A percentile compares a stretch with the other conserved stretches of the same genome.
Conservation (phyloP, 2,888 invertebrate species). For the Diachrysia chrysitis region DNA sequence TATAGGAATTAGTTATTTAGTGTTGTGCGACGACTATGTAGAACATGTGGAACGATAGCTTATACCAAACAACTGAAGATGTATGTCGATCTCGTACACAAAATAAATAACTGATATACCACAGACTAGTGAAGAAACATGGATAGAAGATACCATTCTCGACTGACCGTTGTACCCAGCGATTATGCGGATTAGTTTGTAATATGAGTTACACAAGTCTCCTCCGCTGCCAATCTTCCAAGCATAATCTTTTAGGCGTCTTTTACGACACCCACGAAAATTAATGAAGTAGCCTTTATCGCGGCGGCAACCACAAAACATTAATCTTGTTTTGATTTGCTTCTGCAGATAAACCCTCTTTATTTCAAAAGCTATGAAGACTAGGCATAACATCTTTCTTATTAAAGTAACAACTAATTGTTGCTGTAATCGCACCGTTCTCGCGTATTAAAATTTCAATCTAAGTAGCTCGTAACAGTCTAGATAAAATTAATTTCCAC, state of each 20-base stretch:
- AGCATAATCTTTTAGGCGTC: slow-evolving; percentile 41
- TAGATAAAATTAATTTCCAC: slow-evolving; percentile 49
- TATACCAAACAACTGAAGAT: neutral
- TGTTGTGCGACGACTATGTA: neutral
- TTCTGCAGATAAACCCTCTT: slow-evolving; percentile 20
- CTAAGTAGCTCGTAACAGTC: slow-evolving; percentile 29
- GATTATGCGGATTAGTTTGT: slow-evolving; percentile 10
- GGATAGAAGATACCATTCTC: neutral
- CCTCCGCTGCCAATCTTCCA: slow-evolving; percentile 13
- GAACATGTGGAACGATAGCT: neutral
- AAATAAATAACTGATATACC: neutral
- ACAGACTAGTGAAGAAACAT: neutral
- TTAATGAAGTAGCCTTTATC: slow-evolving; percentile 31
- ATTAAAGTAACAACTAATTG: slow-evolving; percentile 24
- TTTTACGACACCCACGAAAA: slow-evolving; percentile 36
- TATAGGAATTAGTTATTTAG: slow-evolving; percentile 4
- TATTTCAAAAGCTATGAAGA: slow-evolving; percentile 12
- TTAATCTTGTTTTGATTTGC: slow-evolving; percentile 38
- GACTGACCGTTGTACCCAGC: neutral
- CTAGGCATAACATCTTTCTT: slow-evolving; percentile 13
- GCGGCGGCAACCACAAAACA: slow-evolving; percentile 12
- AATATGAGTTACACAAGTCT: slow-evolving; percentile 9
- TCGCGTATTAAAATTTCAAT: slow-evolving; percentile 35
- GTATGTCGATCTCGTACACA: neutral
- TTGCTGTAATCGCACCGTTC: slow-evolving; percentile 22